These are phyloP conservation scores for Ridgeia piscesae DNA, from an alignment of 1,140 invertebrate genomes.

Conservation along the genomic window DNA sequence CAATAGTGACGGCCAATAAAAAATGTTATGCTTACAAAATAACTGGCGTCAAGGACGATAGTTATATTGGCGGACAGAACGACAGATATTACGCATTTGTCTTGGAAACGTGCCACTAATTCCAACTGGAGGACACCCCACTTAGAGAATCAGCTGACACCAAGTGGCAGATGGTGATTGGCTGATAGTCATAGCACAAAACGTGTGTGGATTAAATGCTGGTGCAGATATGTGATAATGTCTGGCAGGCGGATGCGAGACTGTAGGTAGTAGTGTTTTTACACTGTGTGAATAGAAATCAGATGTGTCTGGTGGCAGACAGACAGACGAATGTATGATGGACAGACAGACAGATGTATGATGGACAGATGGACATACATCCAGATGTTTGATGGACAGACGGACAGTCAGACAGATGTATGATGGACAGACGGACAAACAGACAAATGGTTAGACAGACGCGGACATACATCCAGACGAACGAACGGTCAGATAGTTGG, in stretches of 20 bases:
- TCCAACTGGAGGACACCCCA: background rate
- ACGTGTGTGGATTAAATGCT: background rate
- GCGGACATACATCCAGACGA: too few species aligned
- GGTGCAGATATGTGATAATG: background rate
- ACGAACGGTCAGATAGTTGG: too few species aligned
- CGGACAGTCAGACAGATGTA: background rate
- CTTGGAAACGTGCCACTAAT: background rate
- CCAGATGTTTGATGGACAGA: too few species aligned
- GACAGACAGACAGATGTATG: background rate
- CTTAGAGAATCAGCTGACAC: background rate
- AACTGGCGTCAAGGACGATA: background rate
- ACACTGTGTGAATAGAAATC: background rate
- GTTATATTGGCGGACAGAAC: background rate
- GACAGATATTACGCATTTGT: background rate
- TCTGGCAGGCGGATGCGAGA: background rate
- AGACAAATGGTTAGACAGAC: too few species aligned
- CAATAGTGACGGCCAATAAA: background rate
- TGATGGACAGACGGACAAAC: background rate
- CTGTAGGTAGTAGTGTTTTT: background rate
- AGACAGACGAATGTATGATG: background rate
- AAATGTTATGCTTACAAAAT: background rate
- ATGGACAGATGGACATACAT: background rate
- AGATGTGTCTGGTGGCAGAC: background rate
- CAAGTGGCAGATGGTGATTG: background rate
- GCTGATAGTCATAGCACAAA: background rate